Percentiles rank a stretch among this genome's conserved stretches.
phyloP scores from a whole-genome alignment of 2,797 vertebrate species.

The Esox masquinongy region DNA sequence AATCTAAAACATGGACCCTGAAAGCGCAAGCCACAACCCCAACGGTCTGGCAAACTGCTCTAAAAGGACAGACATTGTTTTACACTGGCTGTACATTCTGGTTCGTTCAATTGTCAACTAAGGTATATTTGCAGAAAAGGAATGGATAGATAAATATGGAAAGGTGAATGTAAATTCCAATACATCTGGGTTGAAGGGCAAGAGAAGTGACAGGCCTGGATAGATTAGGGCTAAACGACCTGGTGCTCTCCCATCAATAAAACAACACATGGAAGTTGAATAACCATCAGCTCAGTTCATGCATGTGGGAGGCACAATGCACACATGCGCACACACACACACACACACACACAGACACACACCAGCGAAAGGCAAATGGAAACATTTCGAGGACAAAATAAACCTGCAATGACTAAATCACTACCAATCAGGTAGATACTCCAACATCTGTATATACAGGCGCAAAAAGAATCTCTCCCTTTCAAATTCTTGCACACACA shows the following conservation, averaged over 20 bases:
- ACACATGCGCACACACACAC: conserved; percentile 12
- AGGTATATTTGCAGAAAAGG: conserved; percentile 32
- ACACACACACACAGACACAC: conserved; percentile 23
- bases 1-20: conserved; percentile 40
- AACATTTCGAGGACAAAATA: background rate
- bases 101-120: conserved; percentile 30
- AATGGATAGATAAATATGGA: background rate
- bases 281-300: conserved; percentile 52
- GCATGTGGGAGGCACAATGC: conserved; percentile 42
- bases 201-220: conserved; percentile 49
- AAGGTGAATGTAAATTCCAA: conserved; percentile 13
- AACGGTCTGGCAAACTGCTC: background rate
- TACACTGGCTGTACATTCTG: conserved; percentile 37
- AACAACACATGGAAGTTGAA: conserved; percentile 50
- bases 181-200: conserved; percentile 20
- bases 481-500: background rate
- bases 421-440: background rate
- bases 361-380: conserved; percentile 2
- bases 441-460: background rate
- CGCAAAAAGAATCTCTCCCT: no score
- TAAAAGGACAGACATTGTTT: conserved; percentile 21
- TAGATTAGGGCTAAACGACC: conserved; percentile 46
- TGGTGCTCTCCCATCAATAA: conserved; percentile 44
- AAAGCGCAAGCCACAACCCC: conserved; percentile 13
- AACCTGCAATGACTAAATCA: background rate